Conservation (phyloP, 2,888 invertebrate genomes). For the Aspidapion aeneum region DNA sequence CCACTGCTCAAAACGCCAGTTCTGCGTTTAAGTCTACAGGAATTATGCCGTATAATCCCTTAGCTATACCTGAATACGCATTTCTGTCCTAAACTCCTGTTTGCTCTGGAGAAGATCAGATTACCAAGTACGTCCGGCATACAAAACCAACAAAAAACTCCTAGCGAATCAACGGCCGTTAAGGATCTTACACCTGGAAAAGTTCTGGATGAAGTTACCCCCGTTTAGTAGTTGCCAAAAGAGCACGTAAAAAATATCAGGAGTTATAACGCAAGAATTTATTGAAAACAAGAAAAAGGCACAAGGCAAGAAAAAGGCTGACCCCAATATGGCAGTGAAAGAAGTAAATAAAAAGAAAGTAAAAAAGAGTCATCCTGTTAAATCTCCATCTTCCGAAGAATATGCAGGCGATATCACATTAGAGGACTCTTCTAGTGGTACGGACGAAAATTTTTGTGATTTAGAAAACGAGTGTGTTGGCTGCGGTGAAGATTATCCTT, state of each 20-base stretch:
- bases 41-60: conserved; percentile 14
- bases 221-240: neutral
- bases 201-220: conserved; percentile 6
- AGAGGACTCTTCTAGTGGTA: conserved; percentile 7
- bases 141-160: conserved; percentile 8
- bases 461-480: conserved; percentile 18
- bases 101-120: conserved; percentile 8
- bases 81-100: conserved; percentile 11
- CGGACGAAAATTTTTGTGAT: conserved; percentile 4
- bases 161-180: conserved; percentile 6
- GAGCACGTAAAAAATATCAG: conserved; percentile 8
- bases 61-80: conserved; percentile 12
- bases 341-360: neutral
- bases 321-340: neutral
- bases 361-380: neutral
- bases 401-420: conserved; percentile 1
- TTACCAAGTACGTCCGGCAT: conserved; percentile 3
- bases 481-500: conserved; percentile 23
- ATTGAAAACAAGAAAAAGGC: neutral
- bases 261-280: neutral
- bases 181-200: neutral
- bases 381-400: conserved; percentile 1
- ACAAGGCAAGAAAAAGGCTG: neutral
- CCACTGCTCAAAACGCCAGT: conserved; percentile 20
- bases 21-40: conserved; percentile 13